A percentile compares a stretch with the other conserved stretches of the same genome.
Conservation (phyloP, 2,113 vertebrate genomes). For the Heliornis fulica region DNA sequence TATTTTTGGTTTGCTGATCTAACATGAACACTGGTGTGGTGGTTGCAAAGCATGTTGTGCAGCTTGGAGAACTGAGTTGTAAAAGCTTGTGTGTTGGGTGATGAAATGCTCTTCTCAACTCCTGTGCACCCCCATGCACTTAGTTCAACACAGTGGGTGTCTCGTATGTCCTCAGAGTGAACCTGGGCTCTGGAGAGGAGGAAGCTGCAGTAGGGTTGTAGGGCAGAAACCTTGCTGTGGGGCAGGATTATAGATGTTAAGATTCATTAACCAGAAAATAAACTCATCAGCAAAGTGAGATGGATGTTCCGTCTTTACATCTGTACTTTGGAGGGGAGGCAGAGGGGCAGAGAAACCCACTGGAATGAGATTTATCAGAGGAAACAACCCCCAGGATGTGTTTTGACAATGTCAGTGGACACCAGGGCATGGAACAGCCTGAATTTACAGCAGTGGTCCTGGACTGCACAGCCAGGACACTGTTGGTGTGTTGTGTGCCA, state of each 20-base stretch:
- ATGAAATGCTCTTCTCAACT: not conserved
- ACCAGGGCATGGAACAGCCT: not conserved
- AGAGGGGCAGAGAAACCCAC: not conserved
- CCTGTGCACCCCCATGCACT: accelerated
- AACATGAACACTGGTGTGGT: accelerated
- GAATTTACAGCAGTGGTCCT: not conserved
- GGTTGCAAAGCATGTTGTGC: not conserved
- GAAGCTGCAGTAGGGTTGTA: not conserved
- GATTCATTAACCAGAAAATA: not conserved
- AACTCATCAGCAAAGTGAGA: not conserved
- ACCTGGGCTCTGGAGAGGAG: not conserved
- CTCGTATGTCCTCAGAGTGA: not conserved
- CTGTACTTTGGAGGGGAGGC: accelerated
- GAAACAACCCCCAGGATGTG: not conserved
- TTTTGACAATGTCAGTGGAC: not conserved
- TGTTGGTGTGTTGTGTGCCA: accelerated
- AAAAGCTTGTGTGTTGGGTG: not conserved
- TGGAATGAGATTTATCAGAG: not conserved
- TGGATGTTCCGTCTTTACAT: not conserved
- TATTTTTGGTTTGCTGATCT: not conserved
- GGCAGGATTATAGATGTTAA: not conserved
- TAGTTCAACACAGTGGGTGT: not conserved
- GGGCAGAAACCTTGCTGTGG: not conserved
- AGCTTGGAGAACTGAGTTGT: not conserved
- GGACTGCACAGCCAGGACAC: accelerated